Conservation (phyloP, 2,113 vertebrate genomes). For the Strix uralensis region DNA sequence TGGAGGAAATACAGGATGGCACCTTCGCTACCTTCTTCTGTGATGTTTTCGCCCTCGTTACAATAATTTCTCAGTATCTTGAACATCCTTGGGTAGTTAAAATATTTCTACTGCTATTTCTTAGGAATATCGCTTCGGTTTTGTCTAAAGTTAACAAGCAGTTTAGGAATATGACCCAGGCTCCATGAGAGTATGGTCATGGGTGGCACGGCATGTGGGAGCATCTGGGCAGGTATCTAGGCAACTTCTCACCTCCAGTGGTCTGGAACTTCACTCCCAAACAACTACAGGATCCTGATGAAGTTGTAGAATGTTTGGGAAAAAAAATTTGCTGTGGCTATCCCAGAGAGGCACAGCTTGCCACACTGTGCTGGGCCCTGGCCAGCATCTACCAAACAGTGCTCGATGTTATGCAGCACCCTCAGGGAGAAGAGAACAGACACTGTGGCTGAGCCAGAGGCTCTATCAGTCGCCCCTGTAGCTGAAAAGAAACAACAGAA, state of each 20-base stretch:
- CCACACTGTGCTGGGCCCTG: rapidly evolving
- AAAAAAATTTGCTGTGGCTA: background rate
- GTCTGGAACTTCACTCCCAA: background rate
- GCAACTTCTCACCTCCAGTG: background rate
- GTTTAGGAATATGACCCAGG: background rate
- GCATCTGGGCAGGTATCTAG: background rate
- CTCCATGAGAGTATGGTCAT: background rate
- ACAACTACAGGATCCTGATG: background rate
- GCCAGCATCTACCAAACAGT: background rate
- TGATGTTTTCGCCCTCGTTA: background rate
- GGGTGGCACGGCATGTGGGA: background rate
- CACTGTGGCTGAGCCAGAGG: background rate
- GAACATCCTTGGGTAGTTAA: background rate
- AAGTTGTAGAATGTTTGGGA: background rate
- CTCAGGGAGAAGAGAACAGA: background rate
- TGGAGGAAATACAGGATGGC: background rate
- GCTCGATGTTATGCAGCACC: background rate
- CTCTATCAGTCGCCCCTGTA: background rate
- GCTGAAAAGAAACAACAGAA: background rate
- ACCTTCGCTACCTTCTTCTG: background rate
- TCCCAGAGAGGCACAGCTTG: background rate
- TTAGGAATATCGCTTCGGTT: background rate
- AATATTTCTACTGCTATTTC: background rate
- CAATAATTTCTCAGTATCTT: background rate
- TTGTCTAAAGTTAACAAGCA: background rate